Conservation (phyloP, 23 tunicate genomes). For the Ciona savignyi region DNA sequence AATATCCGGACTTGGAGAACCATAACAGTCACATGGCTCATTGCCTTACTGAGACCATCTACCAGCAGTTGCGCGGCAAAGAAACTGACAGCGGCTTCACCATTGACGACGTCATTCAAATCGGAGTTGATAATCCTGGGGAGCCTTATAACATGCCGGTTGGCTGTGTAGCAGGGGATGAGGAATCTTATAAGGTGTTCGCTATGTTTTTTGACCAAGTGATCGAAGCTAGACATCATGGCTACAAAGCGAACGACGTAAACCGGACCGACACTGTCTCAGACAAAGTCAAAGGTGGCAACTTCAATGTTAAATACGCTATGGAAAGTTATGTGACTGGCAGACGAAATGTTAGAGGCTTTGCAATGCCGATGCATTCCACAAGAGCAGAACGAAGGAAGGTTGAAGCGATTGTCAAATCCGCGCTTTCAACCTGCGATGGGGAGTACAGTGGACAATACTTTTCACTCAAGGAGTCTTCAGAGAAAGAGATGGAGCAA, state of each 20-base stretch:
- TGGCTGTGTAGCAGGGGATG: slow-evolving; percentile 46
- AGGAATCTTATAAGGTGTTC: slow-evolving; percentile 24
- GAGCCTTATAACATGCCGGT: no score
- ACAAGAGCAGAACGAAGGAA: slow-evolving; percentile 78
- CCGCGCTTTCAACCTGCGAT: slow-evolving; percentile 1
- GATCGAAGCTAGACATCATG: slow-evolving; percentile 33
- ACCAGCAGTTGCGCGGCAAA: slow-evolving; percentile 53
- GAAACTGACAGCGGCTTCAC: slow-evolving; percentile 81
- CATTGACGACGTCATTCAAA: slow-evolving; percentile 86
- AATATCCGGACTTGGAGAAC: slow-evolving; percentile 65
- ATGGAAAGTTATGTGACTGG: slow-evolving; percentile 4
- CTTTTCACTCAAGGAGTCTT: background rate
- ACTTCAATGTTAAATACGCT: background rate
- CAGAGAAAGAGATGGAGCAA: background rate
- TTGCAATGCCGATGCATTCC: slow-evolving; percentile 56
- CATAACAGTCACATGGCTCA: slow-evolving; percentile 81
- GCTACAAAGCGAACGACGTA: slow-evolving; percentile 13
- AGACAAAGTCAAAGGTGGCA: background rate
- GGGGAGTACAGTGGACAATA: background rate
- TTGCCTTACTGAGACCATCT: slow-evolving; percentile 51
- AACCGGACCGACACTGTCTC: background rate
- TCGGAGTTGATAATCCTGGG: slow-evolving; percentile 90
- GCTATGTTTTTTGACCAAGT: slow-evolving; percentile 21
- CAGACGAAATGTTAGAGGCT: slow-evolving; percentile 45
- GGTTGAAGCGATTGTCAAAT: slow-evolving; percentile 34